Base-by-base conservation (phyloP, 2,888 invertebrate genomes). In the Gandaritis pyraliata region DNA sequence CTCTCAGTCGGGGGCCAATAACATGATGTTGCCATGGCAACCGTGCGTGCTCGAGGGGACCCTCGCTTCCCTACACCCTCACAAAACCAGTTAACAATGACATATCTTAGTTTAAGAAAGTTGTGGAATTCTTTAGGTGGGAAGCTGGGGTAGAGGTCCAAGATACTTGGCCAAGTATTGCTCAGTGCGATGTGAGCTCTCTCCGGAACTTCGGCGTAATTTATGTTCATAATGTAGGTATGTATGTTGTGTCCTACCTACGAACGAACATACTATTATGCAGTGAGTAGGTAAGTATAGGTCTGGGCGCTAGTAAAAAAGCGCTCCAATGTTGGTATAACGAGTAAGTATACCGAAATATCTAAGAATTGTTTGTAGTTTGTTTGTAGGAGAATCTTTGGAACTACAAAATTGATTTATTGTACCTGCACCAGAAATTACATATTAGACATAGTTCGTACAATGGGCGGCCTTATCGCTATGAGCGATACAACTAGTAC, bases 1-100 rank as follows among this genome's bases (percentile, higher is more conserved):
- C 80, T 79, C 80, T 77, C 85, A 78, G 85, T 81, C 81, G 88
- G 89, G 90, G 87, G 88, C 86, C 86, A 88, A 88, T 86, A 90
- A 83, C 85, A 90, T 80, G 82, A 83, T 70, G 91, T 92, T 80
- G 80, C 72, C 83, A 89, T 90, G 82, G 78, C 78, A 83, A 91
- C 90, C 61, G 73, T 75, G 75, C 81, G 76, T 76, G 75, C 76
- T 75, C 74, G 81, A 85, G 84, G 88, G 89, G 82, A 78, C 80
- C 67, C 65, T 63, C 55, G 74, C 82, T 80, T 77, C 80, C 84
- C 85, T 82, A 74, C 72, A 81, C 81, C 83, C 81, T 82, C 77
- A 73, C 73, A 72, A 75, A 82, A 85, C 90, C 90, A 90, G 78
- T 76, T 76, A 74, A 79, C 68, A 73, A 69, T 82, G 90, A 85